Evolutionary conservation across 2,797 vertebrate genomes (phyloP), one percentile per base, ranked within the genome.

Genomic region (Chelonia mydas): DNA sequence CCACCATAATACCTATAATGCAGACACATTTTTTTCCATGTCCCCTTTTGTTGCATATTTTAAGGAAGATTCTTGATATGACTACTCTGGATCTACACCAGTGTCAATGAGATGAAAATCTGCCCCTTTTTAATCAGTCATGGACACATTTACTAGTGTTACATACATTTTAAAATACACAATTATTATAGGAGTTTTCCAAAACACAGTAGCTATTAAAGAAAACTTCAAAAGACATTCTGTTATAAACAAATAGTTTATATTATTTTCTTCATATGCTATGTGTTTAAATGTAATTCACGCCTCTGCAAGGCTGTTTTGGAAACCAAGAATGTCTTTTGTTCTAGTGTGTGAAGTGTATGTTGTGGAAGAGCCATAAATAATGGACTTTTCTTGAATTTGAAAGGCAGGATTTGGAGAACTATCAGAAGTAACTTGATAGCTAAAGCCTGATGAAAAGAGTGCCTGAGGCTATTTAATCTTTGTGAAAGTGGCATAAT

Each of bases 321-420:
- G 31, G 23, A 96, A 95, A 61, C 3, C 61, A 88, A 45, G 83
- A 95, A 88, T 80, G 31, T 89, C 47, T 90, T 61, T 76, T 51
- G 3, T 53, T 90, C 77, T 76, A 85, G 54, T 49, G 54, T 49
- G 33, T 1, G 79, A 47, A 87, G 86, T 19, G 13, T 80, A 54
- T 80, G 11, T 50, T 90, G 87, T 90, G 47, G 85, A 92, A 94
- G 90, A 49, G 57, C 15, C 45, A 68, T 72, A 41, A 72, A 72
- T 37, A 41, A 72, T 72, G 19, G n/a, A 72, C 88, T 55, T 45
- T 10, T 41, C 65, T 83, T 93, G 51, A 54, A 21, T 85, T 15
- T 76, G 23, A 86, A 79, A 72, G 61, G 77, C 55, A 23, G 88
- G 21, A 78, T 74, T 27, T 50, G 45, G 45, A 28, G 51, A 84